phyloP scores from a whole-genome alignment of 2,113 vertebrate species.

The Mesoclemmys tuberculata region DNA sequence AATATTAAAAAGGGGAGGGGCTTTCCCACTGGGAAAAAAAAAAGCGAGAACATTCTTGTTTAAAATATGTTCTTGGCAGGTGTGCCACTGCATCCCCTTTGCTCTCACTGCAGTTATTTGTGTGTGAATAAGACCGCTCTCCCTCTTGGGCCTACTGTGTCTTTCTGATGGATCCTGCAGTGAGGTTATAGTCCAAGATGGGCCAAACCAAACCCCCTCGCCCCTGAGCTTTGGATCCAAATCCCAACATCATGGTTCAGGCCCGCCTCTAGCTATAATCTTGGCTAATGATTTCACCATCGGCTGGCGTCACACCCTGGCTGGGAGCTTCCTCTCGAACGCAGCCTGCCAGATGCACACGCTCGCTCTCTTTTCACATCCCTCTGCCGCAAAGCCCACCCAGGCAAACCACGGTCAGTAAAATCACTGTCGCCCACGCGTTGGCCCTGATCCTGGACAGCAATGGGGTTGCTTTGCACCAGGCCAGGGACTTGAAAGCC shows the following conservation, averaged over 20 bases:
- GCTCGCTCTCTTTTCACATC: slow-evolving; percentile 1
- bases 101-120: background rate
- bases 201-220: background rate
- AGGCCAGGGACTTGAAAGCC: background rate
- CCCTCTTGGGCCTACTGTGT: slow-evolving; percentile 4
- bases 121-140: background rate
- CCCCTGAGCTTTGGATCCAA: slow-evolving; percentile 5
- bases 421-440: background rate
- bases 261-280: slow-evolving; percentile 1
- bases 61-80: background rate
- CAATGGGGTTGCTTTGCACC: accelerated
- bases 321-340: slow-evolving; percentile 19
- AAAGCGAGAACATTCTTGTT: background rate
- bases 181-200: background rate
- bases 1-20: background rate
- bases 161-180: slow-evolving; percentile 38
- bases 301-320: slow-evolving; percentile 1
- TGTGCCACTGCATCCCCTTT: background rate
- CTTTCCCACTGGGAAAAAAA: background rate
- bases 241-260: background rate
- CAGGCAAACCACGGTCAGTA: background rate
- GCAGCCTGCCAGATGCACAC: background rate
- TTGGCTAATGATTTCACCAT: slow-evolving; percentile 55
- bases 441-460: background rate
- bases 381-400: background rate